Base-by-base conservation (phyloP, 2,888 invertebrate species). In the Netelia virgata region DNA sequence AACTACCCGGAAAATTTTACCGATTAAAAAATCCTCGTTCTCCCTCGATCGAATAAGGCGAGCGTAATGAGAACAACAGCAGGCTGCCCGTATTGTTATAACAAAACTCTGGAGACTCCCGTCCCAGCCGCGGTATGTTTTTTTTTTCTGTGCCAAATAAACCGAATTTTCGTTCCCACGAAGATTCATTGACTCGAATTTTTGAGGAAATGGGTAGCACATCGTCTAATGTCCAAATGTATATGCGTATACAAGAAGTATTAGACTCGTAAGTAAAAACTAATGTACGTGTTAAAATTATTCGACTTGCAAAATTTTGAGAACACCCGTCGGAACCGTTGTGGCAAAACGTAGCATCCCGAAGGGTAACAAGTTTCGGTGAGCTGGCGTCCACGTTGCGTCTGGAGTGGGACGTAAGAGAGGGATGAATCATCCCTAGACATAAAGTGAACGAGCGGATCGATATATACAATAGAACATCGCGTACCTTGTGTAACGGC, bases 351-450 rank as follows among this genome's bases (percentile, higher is more conserved):
- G 59, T 61, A n/a, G 16, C 11, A 3, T 14, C 8, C n/a, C 28
- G 57, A 43, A 16, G 63, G 20, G 64, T 64, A 59, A 8, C 36
- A 6, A 36, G 72, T 72, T 57, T 43, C 20, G 79, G 16, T 47
- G 57, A 66, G 11, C 55, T 16, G 57, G 8, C 57, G 47, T 23
- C 28, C 57, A 28, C n/a, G 23, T 43, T 18, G 18, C 63, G 72
- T 63, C 74, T 79, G 76, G 76, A 74, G 72, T n/a, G 59, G 68
- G n/a, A 53, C 28, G 41, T 23, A 77, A 85, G 78, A 80, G 74
- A 82, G 88, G 88, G 88, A 89, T 91, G 91, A 91, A 88, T 91
- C 91, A 91, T 88, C 87, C 87, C 81, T 57, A 53, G 82, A 86
- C 87, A 86, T 84, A 86, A 86, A 86, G 80, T 77, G 86, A 89